Evolutionary conservation across 2,797 vertebrate species (phyloP), one percentile per base, ranked within the genome.

Genomic region (Adrianichthys oophorus): DNA sequence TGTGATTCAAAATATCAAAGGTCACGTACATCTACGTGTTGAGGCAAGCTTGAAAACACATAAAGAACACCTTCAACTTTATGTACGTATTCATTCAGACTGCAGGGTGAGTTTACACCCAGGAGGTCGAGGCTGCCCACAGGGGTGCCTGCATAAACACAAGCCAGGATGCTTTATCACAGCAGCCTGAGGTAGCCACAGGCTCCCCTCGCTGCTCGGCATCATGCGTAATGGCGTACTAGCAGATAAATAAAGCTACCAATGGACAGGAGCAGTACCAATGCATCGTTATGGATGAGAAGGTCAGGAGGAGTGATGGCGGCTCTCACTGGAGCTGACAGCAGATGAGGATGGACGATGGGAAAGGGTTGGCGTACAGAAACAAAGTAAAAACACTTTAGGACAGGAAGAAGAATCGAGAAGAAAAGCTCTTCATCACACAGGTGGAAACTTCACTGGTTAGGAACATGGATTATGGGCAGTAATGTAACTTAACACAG

Each of bases 251-350:
- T 90, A 90, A 87, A 80, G 66, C 65, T 73, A 46, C 65, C 63
- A 62, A 87, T 68, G 73, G 80, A 87, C 85, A 79, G 83, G 79
- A 79, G 70, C 80, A 68, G 86, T 85, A 90, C 87, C 87, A 81
- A 86, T 88, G 88, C 86, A 87, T 87, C 85, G 90, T 91, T 90
- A 91, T 68, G 74, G 71, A 82, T 13, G 76, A 87, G 85, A 90
- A 89, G 88, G 87, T 90, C 87, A 83, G 46, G 58, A 64, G 79
- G 80, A 86, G 56, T 65, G 73, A 86, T 85, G 53, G 80, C 70
- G 23, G 74, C 76, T 68, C 24, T 15, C 57, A 62, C 64, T 62
- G 17, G 46, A 60, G 64, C 62, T 76, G 80, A 84, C 70, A 72
- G 74, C 59, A 50, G 54, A 72, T 70, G 74, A 70, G 67, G 72